Evolutionary conservation across 2,797 vertebrate genomes (phyloP).

Genomic region (Clarias fuscus): DNA sequence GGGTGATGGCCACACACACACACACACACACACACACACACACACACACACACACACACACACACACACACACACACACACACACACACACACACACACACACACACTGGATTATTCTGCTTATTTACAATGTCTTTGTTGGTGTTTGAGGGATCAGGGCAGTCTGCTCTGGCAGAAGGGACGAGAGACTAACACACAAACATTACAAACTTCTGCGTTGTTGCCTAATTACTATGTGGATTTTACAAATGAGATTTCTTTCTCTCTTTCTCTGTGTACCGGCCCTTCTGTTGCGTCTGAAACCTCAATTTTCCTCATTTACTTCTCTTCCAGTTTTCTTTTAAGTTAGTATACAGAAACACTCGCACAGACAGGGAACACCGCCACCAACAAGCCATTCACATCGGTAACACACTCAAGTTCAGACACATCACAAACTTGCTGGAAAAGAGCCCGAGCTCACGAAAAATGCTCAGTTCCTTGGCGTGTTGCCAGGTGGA

Average conservation of each 20-base stretch:
- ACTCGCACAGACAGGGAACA: constrained; percentile 20
- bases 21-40: constrained; percentile 7
- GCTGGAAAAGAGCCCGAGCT: constrained; percentile 79
- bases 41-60: constrained; percentile 30
- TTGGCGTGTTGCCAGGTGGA: constrained; percentile 71
- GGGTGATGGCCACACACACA: constrained; percentile 2
- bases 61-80: constrained; percentile 9
- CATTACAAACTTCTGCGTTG: constrained; percentile 35
- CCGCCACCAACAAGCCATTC: constrained; percentile 32
- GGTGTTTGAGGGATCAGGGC: constrained; percentile 34
- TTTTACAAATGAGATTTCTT: constrained; percentile 49
- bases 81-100: constrained; percentile 17
- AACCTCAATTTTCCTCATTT: constrained; percentile 42
- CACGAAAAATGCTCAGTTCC: constrained; percentile 79
- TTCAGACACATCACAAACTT: constrained; percentile 82
- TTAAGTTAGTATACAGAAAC: constrained; percentile 16
- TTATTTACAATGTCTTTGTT: constrained; percentile 41
- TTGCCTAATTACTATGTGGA: constrained; percentile 50
- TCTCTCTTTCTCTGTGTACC: constrained; percentile 47
- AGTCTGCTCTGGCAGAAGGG: constrained; percentile 46
- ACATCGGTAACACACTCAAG: constrained; percentile 70
- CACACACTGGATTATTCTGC: constrained; percentile 21
- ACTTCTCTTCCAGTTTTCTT: neutral
- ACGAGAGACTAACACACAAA: constrained; percentile 35
- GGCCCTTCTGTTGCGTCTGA: constrained; percentile 70